Percentiles rank a stretch among this genome's conserved stretches.
These are phyloP conservation scores for Atta texana DNA, from an alignment of 1,140 invertebrate species.

Conservation along the genomic window DNA sequence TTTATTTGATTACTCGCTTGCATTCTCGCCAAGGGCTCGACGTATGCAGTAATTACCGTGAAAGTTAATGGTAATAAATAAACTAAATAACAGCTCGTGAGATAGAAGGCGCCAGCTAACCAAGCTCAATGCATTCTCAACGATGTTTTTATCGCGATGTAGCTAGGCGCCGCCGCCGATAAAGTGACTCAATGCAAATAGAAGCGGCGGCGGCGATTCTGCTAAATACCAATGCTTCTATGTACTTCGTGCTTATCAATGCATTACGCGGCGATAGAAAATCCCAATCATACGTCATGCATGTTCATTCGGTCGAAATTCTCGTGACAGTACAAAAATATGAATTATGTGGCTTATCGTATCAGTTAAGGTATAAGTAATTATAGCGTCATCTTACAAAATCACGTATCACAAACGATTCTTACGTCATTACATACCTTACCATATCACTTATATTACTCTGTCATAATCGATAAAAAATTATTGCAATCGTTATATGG, in stretches of 20 bases:
- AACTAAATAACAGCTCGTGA: constrained; percentile 67
- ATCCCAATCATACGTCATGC: not conserved
- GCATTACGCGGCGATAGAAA: constrained; percentile 33
- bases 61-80: constrained; percentile 71
- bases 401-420: not conserved
- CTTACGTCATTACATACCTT: not conserved
- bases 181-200: constrained; percentile 58
- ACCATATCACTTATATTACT: not conserved
- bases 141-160: constrained; percentile 62
- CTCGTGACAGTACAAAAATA: constrained; percentile 19
- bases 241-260: constrained; percentile 39
- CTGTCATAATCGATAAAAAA: constrained; percentile 23
- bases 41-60: constrained; percentile 42
- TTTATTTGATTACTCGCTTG: not conserved
- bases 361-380: not conserved
- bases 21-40: constrained; percentile 35
- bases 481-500: constrained; percentile 6
- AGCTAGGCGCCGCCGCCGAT: constrained; percentile 43
- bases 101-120: constrained; percentile 62
- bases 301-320: constrained; percentile 18
- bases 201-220: constrained; percentile 34
- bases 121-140: constrained; percentile 35
- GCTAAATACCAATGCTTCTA: constrained; percentile 37
- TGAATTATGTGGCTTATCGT: constrained; percentile 30
- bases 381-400: constrained; percentile 6